Evolutionary conservation across 2,888 invertebrate genomes (phyloP).

Genomic region (Drosophila borborema): DNA sequence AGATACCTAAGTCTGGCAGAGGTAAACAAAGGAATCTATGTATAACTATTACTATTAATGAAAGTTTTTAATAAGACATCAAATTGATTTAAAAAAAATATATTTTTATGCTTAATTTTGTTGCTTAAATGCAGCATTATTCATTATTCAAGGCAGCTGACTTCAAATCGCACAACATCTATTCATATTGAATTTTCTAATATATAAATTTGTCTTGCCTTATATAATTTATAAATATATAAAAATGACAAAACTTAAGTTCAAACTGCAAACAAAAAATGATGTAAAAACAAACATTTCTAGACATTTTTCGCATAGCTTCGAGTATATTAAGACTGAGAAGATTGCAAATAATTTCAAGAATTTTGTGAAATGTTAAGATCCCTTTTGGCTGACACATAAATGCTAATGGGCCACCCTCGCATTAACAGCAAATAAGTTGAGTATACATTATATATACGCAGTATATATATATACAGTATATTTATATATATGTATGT

Average conservation of each 20-base stretch:
- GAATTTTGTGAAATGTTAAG: conserved; percentile 6
- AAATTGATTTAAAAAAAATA: no score
- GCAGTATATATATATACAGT: background rate
- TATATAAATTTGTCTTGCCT: background rate
- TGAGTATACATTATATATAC: conserved; percentile 12
- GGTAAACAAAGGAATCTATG: no score
- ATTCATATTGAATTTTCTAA: background rate
- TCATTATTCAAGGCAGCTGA: background rate
- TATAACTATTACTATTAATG: no score
- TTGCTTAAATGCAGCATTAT: no score
- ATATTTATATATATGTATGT: conserved; percentile 1
- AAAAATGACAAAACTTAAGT: background rate
- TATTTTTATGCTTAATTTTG: no score
- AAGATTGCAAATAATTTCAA: conserved; percentile 5
- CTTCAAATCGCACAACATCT: background rate
- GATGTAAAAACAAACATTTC: background rate
- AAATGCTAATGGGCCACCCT: conserved; percentile 32
- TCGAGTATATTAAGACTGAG: background rate
- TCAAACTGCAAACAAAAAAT: background rate
- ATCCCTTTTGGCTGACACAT: conserved; percentile 15
- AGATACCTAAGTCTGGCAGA: no score
- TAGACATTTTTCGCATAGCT: conserved; percentile 9
- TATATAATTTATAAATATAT: background rate
- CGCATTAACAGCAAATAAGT: conserved; percentile 27
- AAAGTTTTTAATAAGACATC: no score